Evolutionary conservation across 2,113 vertebrate genomes (phyloP).

Genomic region (Ophiodon elongatus): DNA sequence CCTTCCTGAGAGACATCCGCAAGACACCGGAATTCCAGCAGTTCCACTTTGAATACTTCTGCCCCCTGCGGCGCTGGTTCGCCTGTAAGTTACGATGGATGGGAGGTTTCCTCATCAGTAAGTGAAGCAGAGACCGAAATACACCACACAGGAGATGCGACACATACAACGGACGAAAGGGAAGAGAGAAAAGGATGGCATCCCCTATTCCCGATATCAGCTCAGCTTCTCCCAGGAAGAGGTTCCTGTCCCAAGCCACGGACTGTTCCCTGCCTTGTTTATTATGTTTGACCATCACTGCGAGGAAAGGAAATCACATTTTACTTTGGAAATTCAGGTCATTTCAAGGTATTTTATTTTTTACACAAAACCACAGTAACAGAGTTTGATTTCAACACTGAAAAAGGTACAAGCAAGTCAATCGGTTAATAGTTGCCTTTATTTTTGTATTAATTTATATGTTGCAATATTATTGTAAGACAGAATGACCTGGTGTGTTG

Average conservation of each 20-base stretch:
- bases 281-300: constrained; percentile 53
- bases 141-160: constrained; percentile 19
- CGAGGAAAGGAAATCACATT: constrained; percentile 53
- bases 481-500: constrained; percentile 16
- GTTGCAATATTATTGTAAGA: constrained; percentile 50
- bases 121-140: constrained; percentile 52
- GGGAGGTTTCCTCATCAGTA: constrained; percentile 91
- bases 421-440: constrained; percentile 75
- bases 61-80: constrained; percentile 98
- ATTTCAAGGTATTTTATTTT: constrained; percentile 78
- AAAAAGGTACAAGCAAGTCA: constrained; percentile 39
- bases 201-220: constrained; percentile 75
- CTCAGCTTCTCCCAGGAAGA: constrained; percentile 81
- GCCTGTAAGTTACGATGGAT: constrained; percentile 96
- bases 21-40: constrained; percentile 98
- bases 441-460: constrained; percentile 78
- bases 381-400: constrained; percentile 51
- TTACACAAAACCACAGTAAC: constrained; percentile 63
- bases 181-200: constrained; percentile 42
- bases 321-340: constrained; percentile 74
- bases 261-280: constrained; percentile 49
- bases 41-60: constrained; percentile 99
- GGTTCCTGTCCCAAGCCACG: constrained; percentile 61
- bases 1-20: constrained; percentile 97
- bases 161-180: constrained; percentile 5